Conservation (phyloP, 2,888 invertebrate genomes). For the Epirrhoe tristata region DNA sequence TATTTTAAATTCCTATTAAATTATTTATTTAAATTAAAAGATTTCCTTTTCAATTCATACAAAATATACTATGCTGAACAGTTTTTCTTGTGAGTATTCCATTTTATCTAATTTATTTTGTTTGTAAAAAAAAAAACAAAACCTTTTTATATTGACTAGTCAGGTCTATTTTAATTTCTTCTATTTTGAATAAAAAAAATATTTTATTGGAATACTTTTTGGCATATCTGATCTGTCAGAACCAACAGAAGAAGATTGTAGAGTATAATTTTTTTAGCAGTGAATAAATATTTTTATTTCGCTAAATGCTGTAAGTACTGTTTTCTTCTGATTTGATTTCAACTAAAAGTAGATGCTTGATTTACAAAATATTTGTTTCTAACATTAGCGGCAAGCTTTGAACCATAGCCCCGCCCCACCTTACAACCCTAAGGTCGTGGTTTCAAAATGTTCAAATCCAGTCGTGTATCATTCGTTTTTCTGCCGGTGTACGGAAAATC, state of each 20-base stretch:
- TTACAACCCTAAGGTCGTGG: too few relatives aligned
- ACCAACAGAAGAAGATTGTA: slow-evolving; percentile 1
- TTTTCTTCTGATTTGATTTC: not conserved
- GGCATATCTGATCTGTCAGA: slow-evolving; percentile 6
- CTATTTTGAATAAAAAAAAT: not conserved
- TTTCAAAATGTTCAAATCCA: too few relatives aligned
- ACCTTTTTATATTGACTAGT: not conserved
- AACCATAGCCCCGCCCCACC: too few relatives aligned
- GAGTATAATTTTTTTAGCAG: not conserved
- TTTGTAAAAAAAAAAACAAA: not conserved
- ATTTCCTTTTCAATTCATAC: too few relatives aligned
- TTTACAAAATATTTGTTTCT: not conserved
- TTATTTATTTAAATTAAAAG: too few relatives aligned
- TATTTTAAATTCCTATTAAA: too few relatives aligned
- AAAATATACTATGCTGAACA: too few relatives aligned
- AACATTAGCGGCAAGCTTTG: too few relatives aligned
- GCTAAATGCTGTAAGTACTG: slow-evolving; percentile 23
- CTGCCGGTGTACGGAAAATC: too few relatives aligned
- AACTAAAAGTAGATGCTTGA: not conserved
- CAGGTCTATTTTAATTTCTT: not conserved
- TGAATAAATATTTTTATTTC: not conserved
- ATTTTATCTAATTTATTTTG: too few relatives aligned
- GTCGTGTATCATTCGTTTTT: too few relatives aligned
- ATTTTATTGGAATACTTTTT: slow-evolving; percentile 4
- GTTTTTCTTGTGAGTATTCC: too few relatives aligned